A percentile compares a stretch with the other conserved stretches of the same genome.
These are phyloP conservation scores for Helicoverpa zea DNA, from an alignment of 1,140 invertebrate genomes.

Conservation along the genomic window DNA sequence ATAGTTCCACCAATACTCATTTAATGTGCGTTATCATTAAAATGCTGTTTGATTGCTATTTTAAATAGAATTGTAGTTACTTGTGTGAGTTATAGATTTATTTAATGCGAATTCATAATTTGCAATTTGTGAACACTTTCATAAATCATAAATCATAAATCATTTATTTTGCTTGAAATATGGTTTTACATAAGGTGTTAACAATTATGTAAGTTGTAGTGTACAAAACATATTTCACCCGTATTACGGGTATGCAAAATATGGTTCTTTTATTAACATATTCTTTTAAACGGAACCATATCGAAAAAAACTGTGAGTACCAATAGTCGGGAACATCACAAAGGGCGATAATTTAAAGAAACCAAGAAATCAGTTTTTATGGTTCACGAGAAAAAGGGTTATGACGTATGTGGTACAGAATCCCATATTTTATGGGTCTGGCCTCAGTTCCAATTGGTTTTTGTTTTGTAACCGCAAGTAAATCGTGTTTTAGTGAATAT, in stretches of 20 bases:
- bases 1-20: background rate
- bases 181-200: too few species aligned
- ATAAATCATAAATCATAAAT: too few species aligned
- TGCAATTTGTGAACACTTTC: too few species aligned
- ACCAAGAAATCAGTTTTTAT: slow-evolving; percentile 64
- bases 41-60: too few species aligned
- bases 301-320: slow-evolving; percentile 11
- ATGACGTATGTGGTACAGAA: slow-evolving; percentile 34
- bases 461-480: slow-evolving; percentile 20
- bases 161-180: too few species aligned
- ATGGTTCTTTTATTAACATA: background rate
- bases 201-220: too few species aligned
- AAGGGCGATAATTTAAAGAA: slow-evolving; percentile 67
- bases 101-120: too few species aligned
- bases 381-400: slow-evolving; percentile 57
- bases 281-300: background rate
- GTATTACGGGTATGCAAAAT: too few species aligned
- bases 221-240: too few species aligned
- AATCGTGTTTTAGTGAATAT: slow-evolving; percentile 20
- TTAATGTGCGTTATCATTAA: too few species aligned
- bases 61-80: too few species aligned
- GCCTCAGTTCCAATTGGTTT: slow-evolving; percentile 19
- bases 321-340: slow-evolving; percentile 50
- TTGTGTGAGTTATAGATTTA: too few species aligned
- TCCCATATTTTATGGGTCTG: slow-evolving; percentile 29